These are phyloP conservation scores for Danaus plexippus DNA, from an alignment of 1,140 invertebrate genomes.

Conservation along the genomic window DNA sequence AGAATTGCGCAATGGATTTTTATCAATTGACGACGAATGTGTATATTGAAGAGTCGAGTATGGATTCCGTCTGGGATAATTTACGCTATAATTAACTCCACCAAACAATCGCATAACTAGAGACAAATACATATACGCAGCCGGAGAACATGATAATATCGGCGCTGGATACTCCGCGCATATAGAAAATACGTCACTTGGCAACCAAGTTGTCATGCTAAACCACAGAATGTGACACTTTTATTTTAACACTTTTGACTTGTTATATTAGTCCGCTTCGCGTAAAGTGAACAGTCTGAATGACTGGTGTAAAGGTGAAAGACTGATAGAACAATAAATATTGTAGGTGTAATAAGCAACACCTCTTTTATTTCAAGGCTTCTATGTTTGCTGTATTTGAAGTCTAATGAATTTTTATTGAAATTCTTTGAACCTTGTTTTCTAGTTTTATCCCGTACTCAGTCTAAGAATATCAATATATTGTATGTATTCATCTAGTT, in stretches of 20 bases:
- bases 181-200: slow-evolving; percentile 70
- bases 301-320: no score
- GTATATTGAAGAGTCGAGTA: slow-evolving; percentile 12
- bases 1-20: not conserved
- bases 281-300: no score
- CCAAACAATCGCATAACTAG: slow-evolving; percentile 74
- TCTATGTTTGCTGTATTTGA: no score
- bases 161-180: slow-evolving; percentile 67
- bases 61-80: slow-evolving; percentile 27
- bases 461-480: no score
- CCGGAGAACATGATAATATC: slow-evolving; percentile 72
- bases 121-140: slow-evolving; percentile 72
- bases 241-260: slow-evolving; percentile 3
- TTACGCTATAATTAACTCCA: slow-evolving; percentile 47
- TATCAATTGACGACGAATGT: slow-evolving; percentile 7
- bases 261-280: no score
- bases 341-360: no score
- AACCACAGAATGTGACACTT: slow-evolving; percentile 8
- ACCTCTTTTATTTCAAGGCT: no score
- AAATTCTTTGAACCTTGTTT: no score
- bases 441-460: no score
- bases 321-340: no score
- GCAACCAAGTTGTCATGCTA: slow-evolving; percentile 63
- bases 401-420: no score
- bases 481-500: no score